phyloP scores from a whole-genome alignment of 2,888 invertebrate species.

The Atrina japonica region DNA sequence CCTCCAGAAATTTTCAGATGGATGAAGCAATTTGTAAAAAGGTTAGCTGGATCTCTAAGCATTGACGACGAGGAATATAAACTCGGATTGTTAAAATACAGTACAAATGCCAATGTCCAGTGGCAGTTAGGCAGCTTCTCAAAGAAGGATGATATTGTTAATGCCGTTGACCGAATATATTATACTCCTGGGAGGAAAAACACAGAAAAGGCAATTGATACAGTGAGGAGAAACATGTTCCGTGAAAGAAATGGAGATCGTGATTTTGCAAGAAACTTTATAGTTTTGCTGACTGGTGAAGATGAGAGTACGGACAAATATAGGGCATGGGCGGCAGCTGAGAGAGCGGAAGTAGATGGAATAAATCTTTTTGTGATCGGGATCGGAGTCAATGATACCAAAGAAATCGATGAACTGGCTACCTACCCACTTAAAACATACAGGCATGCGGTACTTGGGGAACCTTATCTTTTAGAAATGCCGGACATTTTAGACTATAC shows the following conservation, averaged over 20 bases:
- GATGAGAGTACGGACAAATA: conserved; percentile 52
- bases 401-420: conserved; percentile 66
- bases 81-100: conserved; percentile 64
- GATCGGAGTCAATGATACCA: conserved; percentile 52
- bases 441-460: conserved; percentile 46
- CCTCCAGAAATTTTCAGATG: conserved; percentile 55
- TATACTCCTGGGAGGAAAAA: conserved; percentile 53
- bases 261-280: conserved; percentile 65
- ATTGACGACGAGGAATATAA: conserved; percentile 63
- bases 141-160: conserved; percentile 44
- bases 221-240: conserved; percentile 63
- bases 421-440: conserved; percentile 59
- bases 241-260: conserved; percentile 65
- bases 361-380: conserved; percentile 69
- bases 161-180: conserved; percentile 40
- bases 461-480: conserved; percentile 54
- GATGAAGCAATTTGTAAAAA: conserved; percentile 58
- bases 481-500: conserved; percentile 56
- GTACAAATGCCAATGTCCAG: conserved; percentile 47
- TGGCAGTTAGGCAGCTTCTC: conserved; percentile 17
- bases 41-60: conserved; percentile 56
- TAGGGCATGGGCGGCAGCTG: conserved; percentile 37
- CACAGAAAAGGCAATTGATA: conserved; percentile 68
- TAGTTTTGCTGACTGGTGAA: conserved; percentile 69
- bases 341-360: conserved; percentile 53